Conservation (phyloP, 2,888 invertebrate genomes). For the Nomada hirtipes region DNA sequence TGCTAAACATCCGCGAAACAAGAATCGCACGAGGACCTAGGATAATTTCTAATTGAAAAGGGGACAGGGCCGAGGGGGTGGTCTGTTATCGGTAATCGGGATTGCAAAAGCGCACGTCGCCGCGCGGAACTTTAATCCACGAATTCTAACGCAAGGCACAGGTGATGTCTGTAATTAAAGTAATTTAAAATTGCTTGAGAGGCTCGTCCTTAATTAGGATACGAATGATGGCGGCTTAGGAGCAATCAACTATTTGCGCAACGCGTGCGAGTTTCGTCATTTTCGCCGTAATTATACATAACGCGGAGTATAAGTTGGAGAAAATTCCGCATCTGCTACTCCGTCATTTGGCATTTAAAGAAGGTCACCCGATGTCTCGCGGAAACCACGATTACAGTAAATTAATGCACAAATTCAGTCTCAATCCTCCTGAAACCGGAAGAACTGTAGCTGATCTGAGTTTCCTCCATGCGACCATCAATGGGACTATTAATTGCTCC, state of each 20-base stretch:
- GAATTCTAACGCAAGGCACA: background rate
- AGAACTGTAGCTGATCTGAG: too few species aligned
- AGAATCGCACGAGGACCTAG: background rate
- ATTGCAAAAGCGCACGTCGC: background rate
- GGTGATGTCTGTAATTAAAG: background rate
- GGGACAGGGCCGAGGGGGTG: too few species aligned
- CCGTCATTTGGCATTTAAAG: too few species aligned
- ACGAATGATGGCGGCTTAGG: background rate
- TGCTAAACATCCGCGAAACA: background rate
- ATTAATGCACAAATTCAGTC: too few species aligned
- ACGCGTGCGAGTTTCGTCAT: background rate
- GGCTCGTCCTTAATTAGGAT: background rate
- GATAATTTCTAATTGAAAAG: too few species aligned
- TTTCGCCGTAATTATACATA: background rate
- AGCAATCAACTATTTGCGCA: constrained; percentile 7
- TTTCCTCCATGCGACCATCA: too few species aligned
- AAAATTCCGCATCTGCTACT: too few species aligned
- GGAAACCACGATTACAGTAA: too few species aligned
- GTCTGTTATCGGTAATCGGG: background rate
- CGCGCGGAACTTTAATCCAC: background rate
- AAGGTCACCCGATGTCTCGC: too few species aligned
- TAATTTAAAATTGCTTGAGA: background rate
- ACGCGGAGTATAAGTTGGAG: too few species aligned
- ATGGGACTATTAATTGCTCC: too few species aligned
- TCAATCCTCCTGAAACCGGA: too few species aligned